Percentiles rank a stretch among this genome's conserved stretches.
Conservation (phyloP, 2,888 invertebrate species). For the Cheilosia pagana region DNA sequence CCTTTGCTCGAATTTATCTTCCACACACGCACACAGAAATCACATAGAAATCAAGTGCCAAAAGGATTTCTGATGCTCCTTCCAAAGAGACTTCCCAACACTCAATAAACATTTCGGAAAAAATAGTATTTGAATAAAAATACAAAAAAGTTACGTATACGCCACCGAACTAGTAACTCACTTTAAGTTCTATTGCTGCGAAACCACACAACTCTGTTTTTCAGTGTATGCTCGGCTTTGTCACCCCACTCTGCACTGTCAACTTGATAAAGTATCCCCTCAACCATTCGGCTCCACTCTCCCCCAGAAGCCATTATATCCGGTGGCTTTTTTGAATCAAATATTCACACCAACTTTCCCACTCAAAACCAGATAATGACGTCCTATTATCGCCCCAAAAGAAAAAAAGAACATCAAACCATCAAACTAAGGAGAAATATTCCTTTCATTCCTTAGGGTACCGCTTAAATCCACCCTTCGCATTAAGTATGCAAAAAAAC, state of each 20-base stretch:
- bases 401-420: not conserved
- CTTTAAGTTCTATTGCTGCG: too few species aligned
- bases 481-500: slow-evolving; percentile 66
- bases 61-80: too few species aligned
- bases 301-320: slow-evolving; percentile 18
- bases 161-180: too few species aligned
- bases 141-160: too few species aligned
- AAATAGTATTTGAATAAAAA: too few species aligned
- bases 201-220: too few species aligned
- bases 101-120: too few species aligned
- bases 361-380: slow-evolving; percentile 56
- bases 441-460: not conserved
- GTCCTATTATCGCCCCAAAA: slow-evolving; percentile 49
- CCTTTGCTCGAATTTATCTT: too few species aligned
- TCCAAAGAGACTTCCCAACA: too few species aligned
- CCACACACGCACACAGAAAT: too few species aligned
- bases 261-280: slow-evolving; percentile 26
- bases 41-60: too few species aligned
- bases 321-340: slow-evolving; percentile 46
- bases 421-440: slow-evolving; percentile 50
- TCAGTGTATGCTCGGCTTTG: too few species aligned
- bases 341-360: slow-evolving; percentile 36
- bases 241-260: not conserved
- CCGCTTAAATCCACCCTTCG: slow-evolving; percentile 12
- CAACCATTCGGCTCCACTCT: not conserved